Conservation (phyloP, 2,888 invertebrate species). For the Sarcophaga subvicina region DNA sequence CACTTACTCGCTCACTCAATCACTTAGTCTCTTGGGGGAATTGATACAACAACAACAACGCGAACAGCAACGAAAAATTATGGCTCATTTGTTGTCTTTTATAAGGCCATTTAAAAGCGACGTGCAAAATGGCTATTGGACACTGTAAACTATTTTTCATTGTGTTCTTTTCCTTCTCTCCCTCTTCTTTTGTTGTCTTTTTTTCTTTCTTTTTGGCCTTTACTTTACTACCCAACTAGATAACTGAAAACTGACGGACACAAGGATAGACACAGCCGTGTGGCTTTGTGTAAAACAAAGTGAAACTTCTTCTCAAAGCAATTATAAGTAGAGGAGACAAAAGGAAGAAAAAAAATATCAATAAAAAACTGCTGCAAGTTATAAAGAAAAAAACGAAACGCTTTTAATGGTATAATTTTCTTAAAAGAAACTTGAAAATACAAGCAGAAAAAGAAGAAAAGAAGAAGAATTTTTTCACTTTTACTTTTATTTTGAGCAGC, state of each 20-base stretch:
- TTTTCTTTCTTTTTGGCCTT: not conserved
- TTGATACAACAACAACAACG: not conserved
- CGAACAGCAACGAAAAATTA: not conserved
- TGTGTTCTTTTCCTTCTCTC: not conserved
- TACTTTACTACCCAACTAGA: not conserved
- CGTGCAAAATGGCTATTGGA: constrained; percentile 27
- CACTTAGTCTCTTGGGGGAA: constrained; percentile 14
- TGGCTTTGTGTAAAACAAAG: not conserved
- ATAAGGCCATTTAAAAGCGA: constrained; percentile 34
- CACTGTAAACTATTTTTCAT: constrained; percentile 36
- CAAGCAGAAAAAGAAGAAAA: not conserved
- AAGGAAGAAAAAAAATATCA: not conserved
- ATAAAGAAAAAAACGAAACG: constrained; percentile 8
- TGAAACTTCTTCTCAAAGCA: constrained; percentile 24
- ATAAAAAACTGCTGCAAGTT: constrained; percentile 17
- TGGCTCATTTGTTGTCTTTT: constrained; percentile 51
- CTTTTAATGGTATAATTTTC: constrained; percentile 46
- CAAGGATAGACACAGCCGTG: not conserved
- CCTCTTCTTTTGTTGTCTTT: not conserved
- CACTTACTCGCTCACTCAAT: not conserved
- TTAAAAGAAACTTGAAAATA: not conserved
- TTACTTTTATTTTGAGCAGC: constrained; percentile 40
- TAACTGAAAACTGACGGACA: not conserved
- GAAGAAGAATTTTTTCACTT: constrained; percentile 35
- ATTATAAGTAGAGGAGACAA: constrained; percentile 51